Base-by-base conservation (phyloP, 2,113 vertebrate species). In the Blennius ocellaris region DNA sequence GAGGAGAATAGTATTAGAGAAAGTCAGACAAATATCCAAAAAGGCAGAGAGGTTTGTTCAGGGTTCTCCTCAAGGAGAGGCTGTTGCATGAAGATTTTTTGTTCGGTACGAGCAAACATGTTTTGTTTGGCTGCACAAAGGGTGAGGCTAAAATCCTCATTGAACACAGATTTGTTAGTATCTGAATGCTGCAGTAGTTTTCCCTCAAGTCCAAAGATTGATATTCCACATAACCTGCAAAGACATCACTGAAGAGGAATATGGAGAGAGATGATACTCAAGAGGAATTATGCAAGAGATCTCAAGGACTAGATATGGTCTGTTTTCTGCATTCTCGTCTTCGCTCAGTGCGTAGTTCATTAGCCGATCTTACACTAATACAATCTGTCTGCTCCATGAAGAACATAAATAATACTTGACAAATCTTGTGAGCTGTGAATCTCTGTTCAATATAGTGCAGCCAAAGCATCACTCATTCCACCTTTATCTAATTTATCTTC, bases 121-220 rank as follows among this genome's bases (percentile, higher is more conserved):
- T 85, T 81, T 76, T 83, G 67, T 77, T 83, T 75, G 60, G 82
- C 79, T 86, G 64, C 80, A 78, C 68, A 75, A n/a, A n/a, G n/a
- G 78, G 67, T 62, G 84, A 63, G 62, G 58, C 74, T 88, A 90
- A 84, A 80, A 81, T 87, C 69, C 86, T 93, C 67, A 72, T 83
- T 90, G 83, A 91, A 91, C 90, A 79, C 70, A 74, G 90, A 90
- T 93, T 91, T 90, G 85, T 92, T 89, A 92, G 92, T 88, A 83
- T 81, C 79, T 87, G 82, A 89, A 84, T 36, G 69, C 71, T 89
- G 80, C 74, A 55, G 80, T 66, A 75, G 72, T 86, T 86, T 86
- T 81, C 78, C 69, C 82, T 77, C 84, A 86, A 85, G 82, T 76
- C 74, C 77, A 80, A 78, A 88, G 78, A 90, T 89, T 88, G 83